These are phyloP conservation scores for Aphelenchoides besseyi DNA, from an alignment of 1,140 invertebrate genomes.

Conservation along the genomic window DNA sequence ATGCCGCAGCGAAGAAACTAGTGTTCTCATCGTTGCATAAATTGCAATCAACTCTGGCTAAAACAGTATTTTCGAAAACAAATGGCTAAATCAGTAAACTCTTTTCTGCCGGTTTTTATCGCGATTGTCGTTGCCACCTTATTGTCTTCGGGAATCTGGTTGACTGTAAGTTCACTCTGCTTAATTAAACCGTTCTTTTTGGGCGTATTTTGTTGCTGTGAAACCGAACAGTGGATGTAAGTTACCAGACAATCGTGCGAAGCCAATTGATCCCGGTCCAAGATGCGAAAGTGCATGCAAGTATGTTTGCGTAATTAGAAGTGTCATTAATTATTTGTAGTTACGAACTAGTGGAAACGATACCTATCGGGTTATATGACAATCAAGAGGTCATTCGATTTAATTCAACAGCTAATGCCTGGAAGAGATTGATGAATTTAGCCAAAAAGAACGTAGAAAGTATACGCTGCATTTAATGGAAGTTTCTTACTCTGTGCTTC, in stretches of 20 bases:
- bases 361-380: conserved; percentile 29
- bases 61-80: not conserved
- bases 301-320: not conserved
- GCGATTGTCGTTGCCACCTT: conserved; percentile 19
- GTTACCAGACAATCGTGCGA: conserved; percentile 9
- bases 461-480: no score
- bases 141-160: conserved; percentile 26
- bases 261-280: conserved; percentile 4
- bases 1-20: no score
- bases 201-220: conserved; percentile 33
- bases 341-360: conserved; percentile 30
- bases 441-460: conserved; percentile 29
- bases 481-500: no score
- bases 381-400: conserved; percentile 1
- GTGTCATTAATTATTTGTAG: conserved; percentile 20
- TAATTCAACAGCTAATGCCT: conserved; percentile 19
- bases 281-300: conserved; percentile 24
- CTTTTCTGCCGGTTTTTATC: conserved; percentile 2
- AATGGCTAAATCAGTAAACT: not conserved
- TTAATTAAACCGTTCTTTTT: conserved; percentile 23
- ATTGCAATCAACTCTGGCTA: no score
- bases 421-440: conserved; percentile 22
- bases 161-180: conserved; percentile 25
- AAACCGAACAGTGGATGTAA: conserved; percentile 29
- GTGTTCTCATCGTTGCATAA: no score